These are phyloP conservation scores for Natator depressus DNA, from an alignment of 2,113 vertebrate species.

Conservation along the genomic window DNA sequence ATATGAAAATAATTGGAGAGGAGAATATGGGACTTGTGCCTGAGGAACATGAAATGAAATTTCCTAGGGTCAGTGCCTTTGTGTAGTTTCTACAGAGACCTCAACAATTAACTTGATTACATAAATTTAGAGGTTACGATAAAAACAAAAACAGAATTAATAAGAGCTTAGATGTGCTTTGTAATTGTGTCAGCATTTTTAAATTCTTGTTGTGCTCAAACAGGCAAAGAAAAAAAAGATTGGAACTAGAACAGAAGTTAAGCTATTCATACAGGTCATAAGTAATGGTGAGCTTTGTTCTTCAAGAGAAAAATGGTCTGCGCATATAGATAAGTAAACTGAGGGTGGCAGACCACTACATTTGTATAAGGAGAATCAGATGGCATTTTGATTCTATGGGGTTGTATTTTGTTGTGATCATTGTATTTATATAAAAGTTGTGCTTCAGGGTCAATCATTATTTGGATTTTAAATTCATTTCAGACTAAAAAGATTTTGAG, in stretches of 20 bases:
- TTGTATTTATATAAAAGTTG: accelerated
- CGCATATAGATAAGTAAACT: not conserved
- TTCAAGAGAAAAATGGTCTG: not conserved
- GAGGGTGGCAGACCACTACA: not conserved
- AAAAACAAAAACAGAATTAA: not conserved
- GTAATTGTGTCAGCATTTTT: not conserved
- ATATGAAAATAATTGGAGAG: not conserved
- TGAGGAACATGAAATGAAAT: not conserved
- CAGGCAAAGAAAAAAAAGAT: not conserved
- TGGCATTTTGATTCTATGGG: not conserved
- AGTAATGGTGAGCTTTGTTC: not conserved
- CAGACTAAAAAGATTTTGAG: not conserved
- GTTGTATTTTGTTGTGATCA: not conserved
- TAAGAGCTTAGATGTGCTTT: not conserved
- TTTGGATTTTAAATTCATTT: not conserved
- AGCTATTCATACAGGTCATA: not conserved
- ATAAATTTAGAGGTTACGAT: not conserved
- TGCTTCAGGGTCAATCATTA: accelerated
- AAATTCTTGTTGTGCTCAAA: not conserved
- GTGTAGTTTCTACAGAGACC: not conserved
- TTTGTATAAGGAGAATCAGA: not conserved
- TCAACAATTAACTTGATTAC: not conserved
- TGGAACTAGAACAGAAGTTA: not conserved
- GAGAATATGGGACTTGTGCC: not conserved
- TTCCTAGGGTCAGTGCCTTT: not conserved